Evolutionary conservation across 2,797 vertebrate genomes (phyloP), one percentile per base, ranked within the genome.

Genomic region (Tangara arthus): DNA sequence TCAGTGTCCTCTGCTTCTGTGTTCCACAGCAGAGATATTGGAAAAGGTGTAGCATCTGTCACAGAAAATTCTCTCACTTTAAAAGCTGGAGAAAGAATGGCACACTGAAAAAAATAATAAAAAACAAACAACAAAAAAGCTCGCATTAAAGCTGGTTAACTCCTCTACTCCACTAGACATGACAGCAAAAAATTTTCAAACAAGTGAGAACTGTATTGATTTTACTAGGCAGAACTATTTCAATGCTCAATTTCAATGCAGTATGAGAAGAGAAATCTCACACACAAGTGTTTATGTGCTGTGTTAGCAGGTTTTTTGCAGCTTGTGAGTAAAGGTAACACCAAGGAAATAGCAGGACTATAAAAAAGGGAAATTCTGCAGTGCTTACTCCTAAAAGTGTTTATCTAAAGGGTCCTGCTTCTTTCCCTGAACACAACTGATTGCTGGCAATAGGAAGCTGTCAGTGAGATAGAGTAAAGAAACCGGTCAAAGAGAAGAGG

Each of bases 41-140:
- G 96, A 82, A 98, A 98, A 15, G 98, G 97, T 49, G 97, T 97
- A 37, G 97, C 97, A 97, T 98, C 98, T 47, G 98, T 98, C 93
- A 98, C 97, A 22, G 98, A 98, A 89, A 98, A 98, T 39, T 98
- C 98, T 96, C 98, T 90, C 59, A 98, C 98, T 98, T 98, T 98
- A 96, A 98, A 98, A 59, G 98, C 98, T 49, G 98, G 98, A 39
- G 98, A 98, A 92, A 98, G 97, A 87, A 98, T 98, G 56, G 98
- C 98, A 95, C 98, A 98, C 98, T 98, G 79, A n/a, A 89, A 57
- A 56, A 60, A 39, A 37, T 3, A 5, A 23, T 55, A 23, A 44
- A 13, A 28, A 18, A 52, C 14, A 76, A 92, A 93, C 22, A 52
- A 30, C 50, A 39, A 61, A 60, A 60, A 60, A 28, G 26, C 3